A percentile compares a stretch with the other conserved stretches of the same genome.
Conservation (phyloP, 2,113 vertebrate genomes). For the Aplodontia rufa region DNA sequence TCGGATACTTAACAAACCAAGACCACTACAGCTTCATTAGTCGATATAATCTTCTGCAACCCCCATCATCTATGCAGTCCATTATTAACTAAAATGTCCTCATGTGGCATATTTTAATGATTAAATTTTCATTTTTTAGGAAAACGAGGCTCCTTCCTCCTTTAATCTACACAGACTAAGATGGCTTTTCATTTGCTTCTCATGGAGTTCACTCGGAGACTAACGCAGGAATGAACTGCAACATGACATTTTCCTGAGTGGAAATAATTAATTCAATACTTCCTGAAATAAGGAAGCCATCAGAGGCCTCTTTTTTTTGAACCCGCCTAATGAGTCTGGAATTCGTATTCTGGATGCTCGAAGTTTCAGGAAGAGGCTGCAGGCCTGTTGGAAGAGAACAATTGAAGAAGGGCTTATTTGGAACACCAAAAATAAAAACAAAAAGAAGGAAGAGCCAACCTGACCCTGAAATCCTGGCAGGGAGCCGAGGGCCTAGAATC, state of each 20-base stretch:
- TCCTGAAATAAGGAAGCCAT: conserved; percentile 71
- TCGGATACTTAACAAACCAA: neutral
- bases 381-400: neutral
- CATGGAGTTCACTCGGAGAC: conserved; percentile 29
- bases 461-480: neutral
- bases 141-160: neutral
- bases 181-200: conserved; percentile 29
- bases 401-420: neutral
- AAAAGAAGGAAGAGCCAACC: neutral
- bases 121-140: neutral
- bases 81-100: neutral
- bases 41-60: neutral
- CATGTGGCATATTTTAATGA: neutral
- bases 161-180: neutral
- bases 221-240: conserved; percentile 25
- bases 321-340: conserved; percentile 34
- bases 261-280: conserved; percentile 72
- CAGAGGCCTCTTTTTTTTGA: conserved; percentile 44
- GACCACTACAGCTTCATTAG: neutral
- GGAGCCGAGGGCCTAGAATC: neutral
- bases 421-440: conserved; percentile 6
- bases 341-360: conserved; percentile 36
- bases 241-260: conserved; percentile 71
- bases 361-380: conserved; percentile 44
- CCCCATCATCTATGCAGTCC: too few species aligned